These are phyloP conservation scores for Tortrix viridana DNA, from an alignment of 2,888 invertebrate genomes.

Conservation along the genomic window DNA sequence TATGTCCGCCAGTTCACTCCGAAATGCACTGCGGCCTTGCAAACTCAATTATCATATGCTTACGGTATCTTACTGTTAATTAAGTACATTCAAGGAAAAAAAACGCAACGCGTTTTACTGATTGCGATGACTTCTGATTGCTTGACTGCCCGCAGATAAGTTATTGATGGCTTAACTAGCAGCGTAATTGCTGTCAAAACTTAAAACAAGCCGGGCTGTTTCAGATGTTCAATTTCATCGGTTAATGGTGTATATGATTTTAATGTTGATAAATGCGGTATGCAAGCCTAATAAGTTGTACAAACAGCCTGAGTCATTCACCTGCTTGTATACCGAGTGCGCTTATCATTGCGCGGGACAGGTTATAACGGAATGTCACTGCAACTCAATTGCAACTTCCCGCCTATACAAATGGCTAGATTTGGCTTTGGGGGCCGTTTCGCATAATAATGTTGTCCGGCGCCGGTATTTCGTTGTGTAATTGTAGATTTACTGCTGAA, in stretches of 20 bases:
- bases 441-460: conserved; percentile 35
- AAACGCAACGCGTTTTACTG: conserved; percentile 22
- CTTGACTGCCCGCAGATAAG: conserved; percentile 19
- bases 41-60: conserved; percentile 32
- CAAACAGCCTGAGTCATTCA: conserved; percentile 67
- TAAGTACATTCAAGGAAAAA: conserved; percentile 18
- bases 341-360: conserved; percentile 37
- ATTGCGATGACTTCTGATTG: conserved; percentile 31
- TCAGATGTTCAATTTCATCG: conserved; percentile 13
- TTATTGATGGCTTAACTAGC: conserved; percentile 21
- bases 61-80: conserved; percentile 28
- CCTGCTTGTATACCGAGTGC: conserved; percentile 59
- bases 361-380: conserved; percentile 37
- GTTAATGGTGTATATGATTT: conserved; percentile 52
- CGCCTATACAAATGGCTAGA: conserved; percentile 33
- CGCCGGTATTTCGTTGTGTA: conserved; percentile 32
- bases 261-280: conserved; percentile 58
- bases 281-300: conserved; percentile 55
- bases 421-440: conserved; percentile 29
- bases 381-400: conserved; percentile 35
- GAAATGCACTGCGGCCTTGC: conserved; percentile 33
- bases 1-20: conserved; percentile 25
- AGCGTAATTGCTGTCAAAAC: conserved; percentile 30
- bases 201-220: neutral
- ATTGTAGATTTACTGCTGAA: conserved; percentile 25